These are phyloP conservation scores for Coturnix japonica DNA, from an alignment of 2,113 vertebrate species.

Conservation along the genomic window DNA sequence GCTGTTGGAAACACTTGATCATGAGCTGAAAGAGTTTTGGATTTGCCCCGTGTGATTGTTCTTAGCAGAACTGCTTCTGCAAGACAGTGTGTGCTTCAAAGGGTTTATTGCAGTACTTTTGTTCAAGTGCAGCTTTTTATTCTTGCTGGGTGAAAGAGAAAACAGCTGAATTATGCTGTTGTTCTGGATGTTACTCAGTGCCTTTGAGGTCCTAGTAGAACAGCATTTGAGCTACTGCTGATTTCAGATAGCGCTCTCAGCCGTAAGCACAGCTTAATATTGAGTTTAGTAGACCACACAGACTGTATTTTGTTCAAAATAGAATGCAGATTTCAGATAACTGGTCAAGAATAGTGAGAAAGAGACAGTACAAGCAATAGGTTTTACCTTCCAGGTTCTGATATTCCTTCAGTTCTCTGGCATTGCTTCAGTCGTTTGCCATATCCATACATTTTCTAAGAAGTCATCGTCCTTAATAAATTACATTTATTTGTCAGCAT, in stretches of 20 bases:
- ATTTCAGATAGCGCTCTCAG: not conserved
- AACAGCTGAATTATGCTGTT: not conserved
- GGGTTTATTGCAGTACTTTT: not conserved
- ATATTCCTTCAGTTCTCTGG: not conserved
- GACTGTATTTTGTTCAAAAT: not conserved
- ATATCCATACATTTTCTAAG: not conserved
- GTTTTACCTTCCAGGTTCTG: not conserved
- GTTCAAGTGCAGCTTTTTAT: not conserved
- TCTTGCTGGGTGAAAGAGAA: not conserved
- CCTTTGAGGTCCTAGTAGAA: not conserved
- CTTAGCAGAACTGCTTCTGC: not conserved
- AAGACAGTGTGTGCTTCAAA: not conserved
- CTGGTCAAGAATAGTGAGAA: not conserved
- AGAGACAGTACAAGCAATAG: not conserved
- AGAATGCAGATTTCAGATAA: not conserved
- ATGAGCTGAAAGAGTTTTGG: not conserved
- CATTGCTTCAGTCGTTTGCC: not conserved
- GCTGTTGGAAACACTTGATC: not conserved
- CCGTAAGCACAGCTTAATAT: not conserved
- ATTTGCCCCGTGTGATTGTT: not conserved
- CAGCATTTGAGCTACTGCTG: not conserved
- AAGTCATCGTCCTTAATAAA: not conserved
- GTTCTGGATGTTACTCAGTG: not conserved
- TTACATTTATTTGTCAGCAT: not conserved
- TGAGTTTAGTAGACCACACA: not conserved